Conservation (phyloP, 2,797 vertebrate genomes). For the Zalophus californianus region DNA sequence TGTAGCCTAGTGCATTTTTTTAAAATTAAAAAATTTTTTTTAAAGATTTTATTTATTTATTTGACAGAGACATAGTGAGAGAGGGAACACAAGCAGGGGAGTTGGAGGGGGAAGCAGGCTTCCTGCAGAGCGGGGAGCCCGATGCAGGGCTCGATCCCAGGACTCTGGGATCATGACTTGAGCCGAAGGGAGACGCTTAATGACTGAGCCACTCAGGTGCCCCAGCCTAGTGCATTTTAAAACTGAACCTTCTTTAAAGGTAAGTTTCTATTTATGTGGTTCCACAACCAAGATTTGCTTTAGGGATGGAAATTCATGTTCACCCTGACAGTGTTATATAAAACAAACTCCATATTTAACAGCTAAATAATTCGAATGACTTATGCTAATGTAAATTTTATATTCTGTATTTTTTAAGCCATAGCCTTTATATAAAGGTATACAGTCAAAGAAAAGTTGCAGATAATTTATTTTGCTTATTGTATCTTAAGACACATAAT, state of each 20-base stretch:
- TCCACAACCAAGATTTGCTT: not conserved
- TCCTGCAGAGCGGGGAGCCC: no score
- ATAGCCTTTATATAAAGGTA: not conserved
- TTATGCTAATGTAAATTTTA: not conserved
- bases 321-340: not conserved
- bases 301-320: slow-evolving; percentile 27
- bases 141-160: no score
- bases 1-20: not conserved
- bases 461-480: not conserved
- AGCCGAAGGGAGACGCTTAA: no score
- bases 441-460: not conserved
- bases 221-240: not conserved
- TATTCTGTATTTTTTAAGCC: not conserved
- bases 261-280: not conserved
- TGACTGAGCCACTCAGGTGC: no score
- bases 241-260: not conserved
- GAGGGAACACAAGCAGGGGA: no score
- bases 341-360: not conserved
- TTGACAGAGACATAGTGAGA: no score
- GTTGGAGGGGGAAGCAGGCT: no score
- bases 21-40: no score
- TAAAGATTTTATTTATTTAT: no score
- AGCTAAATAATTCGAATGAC: not conserved
- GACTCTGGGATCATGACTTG: no score
- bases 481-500: not conserved